Evolutionary conservation across 2,113 vertebrate species (phyloP), one percentile per base, ranked within the genome.

Genomic region (Acrocephalus kingi): DNA sequence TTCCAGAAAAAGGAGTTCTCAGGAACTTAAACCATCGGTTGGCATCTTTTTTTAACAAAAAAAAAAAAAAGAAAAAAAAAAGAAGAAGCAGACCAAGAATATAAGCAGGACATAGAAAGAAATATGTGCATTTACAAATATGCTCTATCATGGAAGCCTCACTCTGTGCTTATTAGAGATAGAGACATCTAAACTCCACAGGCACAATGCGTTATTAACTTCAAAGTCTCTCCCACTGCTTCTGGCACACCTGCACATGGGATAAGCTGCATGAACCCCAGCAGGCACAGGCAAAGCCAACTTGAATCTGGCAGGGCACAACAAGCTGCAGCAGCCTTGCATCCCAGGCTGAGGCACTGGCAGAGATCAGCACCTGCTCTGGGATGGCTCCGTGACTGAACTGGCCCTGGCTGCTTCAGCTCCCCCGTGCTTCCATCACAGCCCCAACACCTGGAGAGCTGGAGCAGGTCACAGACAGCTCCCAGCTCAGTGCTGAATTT

Each of bases 401-500:
- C 23, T 8, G 41, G 13, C 24, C 19, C 13, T 7, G 48, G 31
- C 78, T 64, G 45, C 45, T 28, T 59, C 81, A 33, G 58, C 22
- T 14, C 52, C 30, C 0, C 3, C 0, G 8, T 30, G 41, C 68
- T 58, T 27, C 81, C 5, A 5, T 4, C 51, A 19, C 59, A 41
- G n/a, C 51, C 43, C 35, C 1, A 0, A 2, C 1, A 25, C 9
- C n/a, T 13, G 17, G 4, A 24, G 43, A 43, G 27, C 5, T 10
- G 30, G 45, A 56, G 46, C 51, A n/a, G 46, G 33, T 8, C 48
- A 69, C 37, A 31, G 11, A 28, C n/a, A 35, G 13, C 55, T 76
- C 46, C 14, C 14, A 45, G n/a, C 41, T 24, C n/a, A n/a, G 21
- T 2, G 20, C 0, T 39, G 24, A 10, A 19, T 19, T 23, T 52